Evolutionary conservation across 2,888 invertebrate genomes (phyloP), one percentile per base, ranked within the genome.

Genomic region (Julus scandinavius): DNA sequence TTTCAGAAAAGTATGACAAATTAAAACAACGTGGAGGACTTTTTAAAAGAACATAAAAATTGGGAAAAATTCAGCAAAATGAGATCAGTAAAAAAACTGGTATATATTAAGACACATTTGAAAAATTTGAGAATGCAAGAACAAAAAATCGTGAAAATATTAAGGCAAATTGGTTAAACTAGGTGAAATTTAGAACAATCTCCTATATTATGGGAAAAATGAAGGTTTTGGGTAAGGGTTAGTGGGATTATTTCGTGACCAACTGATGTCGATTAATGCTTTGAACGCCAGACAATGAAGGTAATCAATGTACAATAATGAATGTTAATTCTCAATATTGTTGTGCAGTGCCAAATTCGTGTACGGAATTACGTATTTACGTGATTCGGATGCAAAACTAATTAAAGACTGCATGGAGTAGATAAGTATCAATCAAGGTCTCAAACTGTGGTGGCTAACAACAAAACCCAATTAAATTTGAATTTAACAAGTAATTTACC

Each of bases 311-410:
- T 54, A 15, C 17, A 54, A 54, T 45, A 45, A 45, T 7, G 2
- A 1, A 54, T 17, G 13, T 13, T 54, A 54, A 54, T 17, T 54
- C 15, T 54, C 54, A 54, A 17, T 54, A 54, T 54, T 13, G 15
- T 17, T 54, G 54, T 17, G 2, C 11, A 54, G 17, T 17, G 17
- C 54, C 54, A 17, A 54, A 54, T 54, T 11, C 54, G 20, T 72
- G 20, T 72, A 29, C 2, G 5, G 58, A 58, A 58, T 58, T 58
- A 58, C n/a, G 58, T 72, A 20, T 72, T 72, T 72, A 20, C 29
- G 72, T 72, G 72, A 72, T 72, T 29, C 72, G 72, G 72, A 72
- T 20, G 72, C 72, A 72, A 72, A 72, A 72, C 11, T 29, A 72
- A 72, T 72, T 72, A 29, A 20, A 72, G 9, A 29, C n/a, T 63